Evolutionary conservation across 2,888 invertebrate genomes (phyloP).

Genomic region (Eupithecia vulgata): DNA sequence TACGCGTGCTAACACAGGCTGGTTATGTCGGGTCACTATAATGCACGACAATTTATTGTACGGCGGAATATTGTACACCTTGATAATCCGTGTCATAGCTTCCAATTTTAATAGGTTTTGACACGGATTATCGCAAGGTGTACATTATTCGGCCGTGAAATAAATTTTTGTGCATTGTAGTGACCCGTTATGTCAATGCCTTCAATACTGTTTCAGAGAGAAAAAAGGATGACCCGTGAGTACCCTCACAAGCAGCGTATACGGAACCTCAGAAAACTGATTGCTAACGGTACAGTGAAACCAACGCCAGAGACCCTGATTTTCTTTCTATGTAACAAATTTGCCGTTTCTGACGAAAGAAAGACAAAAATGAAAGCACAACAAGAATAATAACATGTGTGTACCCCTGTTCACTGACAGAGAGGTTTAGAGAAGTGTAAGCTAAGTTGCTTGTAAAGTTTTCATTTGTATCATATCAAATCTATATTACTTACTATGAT

Average conservation of each 20-base stretch:
- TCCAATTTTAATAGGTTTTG: no score
- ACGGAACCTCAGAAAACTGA: conserved; percentile 81
- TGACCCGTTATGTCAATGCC: background rate
- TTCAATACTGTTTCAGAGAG: conserved; percentile 49
- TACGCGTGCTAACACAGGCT: background rate
- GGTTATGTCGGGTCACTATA: no score
- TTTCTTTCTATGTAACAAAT: conserved; percentile 82
- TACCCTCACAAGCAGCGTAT: conserved; percentile 86
- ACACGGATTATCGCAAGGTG: no score
- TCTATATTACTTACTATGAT: background rate
- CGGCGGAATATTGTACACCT: no score
- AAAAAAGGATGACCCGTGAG: conserved; percentile 62
- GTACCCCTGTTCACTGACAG: background rate
- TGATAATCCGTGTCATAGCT: no score
- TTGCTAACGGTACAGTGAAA: conserved; percentile 76
- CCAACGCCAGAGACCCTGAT: conserved; percentile 79
- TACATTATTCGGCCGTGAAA: no score
- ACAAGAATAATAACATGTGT: conserved; percentile 8
- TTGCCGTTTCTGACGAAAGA: conserved; percentile 75
- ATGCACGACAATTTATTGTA: no score
- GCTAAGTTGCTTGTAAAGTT: background rate
- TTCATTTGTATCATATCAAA: background rate
- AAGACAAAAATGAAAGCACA: conserved; percentile 55
- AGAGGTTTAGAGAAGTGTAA: background rate
- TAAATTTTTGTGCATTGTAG: no score